Percentiles rank a stretch among this genome's conserved stretches.
Conservation (phyloP, 2,113 vertebrate species). For the human (Homo sapiens) region GRCh38 chr5:50275001-50275500, state of each 20-base stretch:
- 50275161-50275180: too few species aligned
- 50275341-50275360: not conserved
- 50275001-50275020: not conserved
- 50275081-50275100: not conserved
- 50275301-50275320: too few species aligned
- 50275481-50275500: not conserved
- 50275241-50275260: not conserved
- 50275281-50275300: not conserved
- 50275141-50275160: not conserved
- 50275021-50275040: not conserved
- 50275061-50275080: too few species aligned
- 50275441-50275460: not conserved
- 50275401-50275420: not conserved
- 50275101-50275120: not conserved
- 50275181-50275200: not conserved
- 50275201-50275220: not conserved
- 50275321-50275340: not conserved
- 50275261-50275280: not conserved
- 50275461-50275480: not conserved
- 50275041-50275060: not conserved
- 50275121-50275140: not conserved
- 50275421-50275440: not conserved
- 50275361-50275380: too few species aligned
- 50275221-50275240: not conserved
- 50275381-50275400: not conserved